Evolutionary conservation across 2,797 vertebrate species (phyloP).

Genomic region (Mareca strepera): DNA sequence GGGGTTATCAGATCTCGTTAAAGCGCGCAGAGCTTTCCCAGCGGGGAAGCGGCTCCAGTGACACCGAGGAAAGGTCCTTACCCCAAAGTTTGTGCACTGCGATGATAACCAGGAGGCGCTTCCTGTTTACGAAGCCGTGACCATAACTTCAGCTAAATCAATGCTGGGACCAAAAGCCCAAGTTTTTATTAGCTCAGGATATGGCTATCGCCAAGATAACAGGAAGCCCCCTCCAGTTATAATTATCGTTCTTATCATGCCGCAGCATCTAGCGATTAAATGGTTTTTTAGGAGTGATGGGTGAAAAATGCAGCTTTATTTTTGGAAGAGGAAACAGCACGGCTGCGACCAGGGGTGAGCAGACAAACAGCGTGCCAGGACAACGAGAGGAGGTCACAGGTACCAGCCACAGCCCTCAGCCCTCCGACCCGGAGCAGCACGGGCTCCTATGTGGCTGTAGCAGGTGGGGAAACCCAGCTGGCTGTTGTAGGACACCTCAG

Average conservation of each 20-base stretch:
- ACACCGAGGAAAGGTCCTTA: conserved; percentile 25
- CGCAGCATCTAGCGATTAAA: not conserved
- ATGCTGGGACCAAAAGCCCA: not conserved
- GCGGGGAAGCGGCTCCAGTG: not conserved
- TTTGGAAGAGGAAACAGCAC: not conserved
- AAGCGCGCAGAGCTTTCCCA: not conserved
- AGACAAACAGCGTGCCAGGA: not conserved
- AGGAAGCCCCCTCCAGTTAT: conserved; percentile 56
- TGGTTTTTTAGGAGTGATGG: not conserved
- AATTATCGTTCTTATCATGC: conserved; percentile 45
- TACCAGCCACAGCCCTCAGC: rapidly evolving
- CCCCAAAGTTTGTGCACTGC: conserved; percentile 21
- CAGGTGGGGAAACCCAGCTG: not conserved
- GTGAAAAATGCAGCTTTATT: conserved; percentile 42
- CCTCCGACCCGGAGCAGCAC: not conserved
- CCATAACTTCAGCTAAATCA: conserved; percentile 29
- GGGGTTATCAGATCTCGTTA: not conserved
- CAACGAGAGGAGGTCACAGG: not conserved
- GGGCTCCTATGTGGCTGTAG: not conserved
- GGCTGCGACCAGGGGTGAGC: not conserved
- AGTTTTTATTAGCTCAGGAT: conserved; percentile 52
- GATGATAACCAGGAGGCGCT: not conserved
- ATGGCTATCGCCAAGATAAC: conserved; percentile 38
- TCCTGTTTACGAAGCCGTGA: conserved; percentile 63
- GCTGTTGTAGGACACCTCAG: not conserved